phyloP scores from a whole-genome alignment of 2,888 invertebrate genomes.

The Hyppa rectilinea region DNA sequence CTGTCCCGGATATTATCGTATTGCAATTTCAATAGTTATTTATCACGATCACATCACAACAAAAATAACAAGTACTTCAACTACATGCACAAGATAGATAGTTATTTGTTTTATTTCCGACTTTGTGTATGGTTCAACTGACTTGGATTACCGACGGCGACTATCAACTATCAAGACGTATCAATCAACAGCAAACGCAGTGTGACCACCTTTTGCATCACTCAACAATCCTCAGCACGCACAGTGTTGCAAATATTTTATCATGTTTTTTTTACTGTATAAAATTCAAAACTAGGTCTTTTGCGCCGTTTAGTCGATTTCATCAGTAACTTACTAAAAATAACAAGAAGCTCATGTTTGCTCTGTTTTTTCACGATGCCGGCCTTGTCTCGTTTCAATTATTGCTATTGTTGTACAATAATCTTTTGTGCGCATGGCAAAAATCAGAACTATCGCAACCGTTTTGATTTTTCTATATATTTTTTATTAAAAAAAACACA shows the following conservation, averaged over 20 bases:
- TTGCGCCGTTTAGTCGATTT: conserved; percentile 25
- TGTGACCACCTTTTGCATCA: conserved; percentile 24
- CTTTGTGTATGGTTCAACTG: conserved; percentile 24
- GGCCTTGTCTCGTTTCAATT: not conserved
- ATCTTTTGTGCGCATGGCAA: too few species aligned
- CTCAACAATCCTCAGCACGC: not conserved
- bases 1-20: conserved; percentile 16
- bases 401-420: not conserved
- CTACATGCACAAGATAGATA: conserved; percentile 10
- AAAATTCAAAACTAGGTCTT: conserved; percentile 14
- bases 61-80: conserved; percentile 30
- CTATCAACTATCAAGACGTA: conserved; percentile 31
- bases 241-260: conserved; percentile 26
- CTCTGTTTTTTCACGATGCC: not conserved
- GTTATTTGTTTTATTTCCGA: conserved; percentile 30
- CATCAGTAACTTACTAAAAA: not conserved
- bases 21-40: conserved; percentile 12
- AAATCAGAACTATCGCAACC: not conserved
- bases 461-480: not conserved
- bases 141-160: conserved; percentile 29
- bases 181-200: conserved; percentile 22
- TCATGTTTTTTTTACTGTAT: not conserved
- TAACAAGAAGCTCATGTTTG: not conserved
- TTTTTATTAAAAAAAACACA: too few species aligned
- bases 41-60: conserved; percentile 53